These are phyloP conservation scores for Clangula hyemalis DNA, from an alignment of 2,797 vertebrate genomes.

Conservation along the genomic window DNA sequence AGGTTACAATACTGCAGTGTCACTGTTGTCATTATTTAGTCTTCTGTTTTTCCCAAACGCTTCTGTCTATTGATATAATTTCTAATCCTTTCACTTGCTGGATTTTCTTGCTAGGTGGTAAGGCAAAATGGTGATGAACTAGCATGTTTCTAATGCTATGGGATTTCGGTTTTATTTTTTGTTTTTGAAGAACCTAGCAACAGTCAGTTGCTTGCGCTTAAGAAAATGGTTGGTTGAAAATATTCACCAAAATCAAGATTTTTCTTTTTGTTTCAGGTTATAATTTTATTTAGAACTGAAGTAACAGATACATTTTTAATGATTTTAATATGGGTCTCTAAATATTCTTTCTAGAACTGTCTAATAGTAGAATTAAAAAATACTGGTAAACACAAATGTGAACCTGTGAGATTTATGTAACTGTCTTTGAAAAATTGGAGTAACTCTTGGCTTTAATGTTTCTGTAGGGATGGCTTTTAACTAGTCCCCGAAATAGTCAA, in stretches of 20 bases:
- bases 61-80: not conserved
- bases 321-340: not conserved
- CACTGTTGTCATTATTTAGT: not conserved
- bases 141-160: not conserved
- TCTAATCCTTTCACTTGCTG: not conserved
- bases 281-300: not conserved
- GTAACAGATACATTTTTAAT: accelerated
- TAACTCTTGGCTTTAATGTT: not conserved
- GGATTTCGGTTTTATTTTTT: not conserved
- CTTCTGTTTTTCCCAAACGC: not conserved
- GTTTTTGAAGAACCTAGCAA: not conserved
- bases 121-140: not conserved
- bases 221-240: not conserved
- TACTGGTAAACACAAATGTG: not conserved
- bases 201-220: not conserved
- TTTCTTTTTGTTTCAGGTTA: not conserved
- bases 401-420: not conserved
- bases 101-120: not conserved
- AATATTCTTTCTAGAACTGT: not conserved
- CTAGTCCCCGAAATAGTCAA: not conserved
- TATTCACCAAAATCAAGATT: not conserved
- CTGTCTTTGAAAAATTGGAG: not conserved
- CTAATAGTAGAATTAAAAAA: not conserved
- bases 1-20: not conserved
- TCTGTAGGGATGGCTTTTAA: not conserved